Percentiles rank a stretch among this genome's conserved stretches.
phyloP scores from a whole-genome alignment of 2,113 vertebrate species.

The Sceloporus tristichus region DNA sequence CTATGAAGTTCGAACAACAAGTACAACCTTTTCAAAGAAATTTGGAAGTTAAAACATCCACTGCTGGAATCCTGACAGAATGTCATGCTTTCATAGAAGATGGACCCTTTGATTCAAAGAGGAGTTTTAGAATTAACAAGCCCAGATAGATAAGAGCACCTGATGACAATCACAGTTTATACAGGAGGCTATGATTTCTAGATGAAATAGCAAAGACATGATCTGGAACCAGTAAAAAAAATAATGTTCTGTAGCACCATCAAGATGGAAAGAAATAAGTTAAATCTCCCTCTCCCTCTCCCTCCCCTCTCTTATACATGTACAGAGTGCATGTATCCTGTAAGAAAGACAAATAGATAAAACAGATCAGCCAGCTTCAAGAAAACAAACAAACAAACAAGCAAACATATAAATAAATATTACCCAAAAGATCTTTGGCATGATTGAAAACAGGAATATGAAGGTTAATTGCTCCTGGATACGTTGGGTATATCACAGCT shows the following conservation, averaged over 20 bases:
- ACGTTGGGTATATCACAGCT: constrained; percentile 63
- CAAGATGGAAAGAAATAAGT: constrained; percentile 17
- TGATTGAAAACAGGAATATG: constrained; percentile 70
- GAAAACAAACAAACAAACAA: constrained; percentile 38
- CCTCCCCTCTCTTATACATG: no score
- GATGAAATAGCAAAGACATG: constrained; percentile 13
- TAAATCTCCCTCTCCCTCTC: not conserved
- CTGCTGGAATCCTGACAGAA: constrained; percentile 28
- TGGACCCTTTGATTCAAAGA: not conserved
- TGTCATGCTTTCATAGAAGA: constrained; percentile 38
- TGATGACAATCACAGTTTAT: not conserved
- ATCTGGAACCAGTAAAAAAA: constrained; percentile 21
- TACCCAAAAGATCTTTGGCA: constrained; percentile 67
- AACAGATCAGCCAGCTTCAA: constrained; percentile 46
- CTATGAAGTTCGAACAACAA: constrained; percentile 28
- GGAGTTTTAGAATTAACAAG: constrained; percentile 3
- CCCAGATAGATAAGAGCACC: constrained; percentile 27
- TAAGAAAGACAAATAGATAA: constrained; percentile 34
- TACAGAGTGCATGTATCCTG: not conserved
- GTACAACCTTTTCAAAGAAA: constrained; percentile 11
- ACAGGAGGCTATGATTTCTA: constrained; percentile 5
- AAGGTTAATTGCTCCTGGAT: constrained; percentile 70
- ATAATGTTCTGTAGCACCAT: constrained; percentile 26
- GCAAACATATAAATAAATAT: constrained; percentile 44
- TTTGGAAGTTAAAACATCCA: constrained; percentile 13